These are phyloP conservation scores for Luffia ferchaultella DNA, from an alignment of 2,888 invertebrate species.

Conservation along the genomic window DNA sequence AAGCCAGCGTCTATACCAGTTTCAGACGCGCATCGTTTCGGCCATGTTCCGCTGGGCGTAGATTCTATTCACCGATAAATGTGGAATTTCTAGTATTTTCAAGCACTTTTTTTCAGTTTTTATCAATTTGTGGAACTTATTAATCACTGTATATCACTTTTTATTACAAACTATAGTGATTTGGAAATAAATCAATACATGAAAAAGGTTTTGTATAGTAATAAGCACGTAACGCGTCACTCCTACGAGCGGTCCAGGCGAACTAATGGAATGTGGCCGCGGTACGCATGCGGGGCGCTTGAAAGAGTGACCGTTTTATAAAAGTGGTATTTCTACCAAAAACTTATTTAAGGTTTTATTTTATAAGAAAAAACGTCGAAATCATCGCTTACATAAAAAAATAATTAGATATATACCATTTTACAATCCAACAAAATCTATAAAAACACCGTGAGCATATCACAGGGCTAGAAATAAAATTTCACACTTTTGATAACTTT, in stretches of 20 bases:
- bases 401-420: too few species aligned
- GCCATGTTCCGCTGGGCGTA: constrained; percentile 51
- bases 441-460: too few species aligned
- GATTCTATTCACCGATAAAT: constrained; percentile 66
- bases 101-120: neutral
- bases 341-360: too few species aligned
- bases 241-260: constrained; percentile 43
- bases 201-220: constrained; percentile 10
- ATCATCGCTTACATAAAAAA: constrained; percentile 1
- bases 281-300: constrained; percentile 47
- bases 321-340: too few species aligned
- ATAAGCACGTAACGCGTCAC: constrained; percentile 28
- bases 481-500: too few species aligned
- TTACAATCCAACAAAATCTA: too few species aligned
- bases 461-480: too few species aligned
- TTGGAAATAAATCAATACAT: constrained; percentile 62
- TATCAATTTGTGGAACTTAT: constrained; percentile 6
- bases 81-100: constrained; percentile 42
- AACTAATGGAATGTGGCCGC: constrained; percentile 59
- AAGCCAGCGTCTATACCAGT: constrained; percentile 16
- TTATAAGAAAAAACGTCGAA: constrained; percentile 1
- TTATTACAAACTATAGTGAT: neutral
- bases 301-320: neutral
- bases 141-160: neutral
- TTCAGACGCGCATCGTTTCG: constrained; percentile 27